These are phyloP conservation scores for Dunckerocampus dactyliophorus DNA, from an alignment of 2,113 vertebrate species.

Conservation along the genomic window DNA sequence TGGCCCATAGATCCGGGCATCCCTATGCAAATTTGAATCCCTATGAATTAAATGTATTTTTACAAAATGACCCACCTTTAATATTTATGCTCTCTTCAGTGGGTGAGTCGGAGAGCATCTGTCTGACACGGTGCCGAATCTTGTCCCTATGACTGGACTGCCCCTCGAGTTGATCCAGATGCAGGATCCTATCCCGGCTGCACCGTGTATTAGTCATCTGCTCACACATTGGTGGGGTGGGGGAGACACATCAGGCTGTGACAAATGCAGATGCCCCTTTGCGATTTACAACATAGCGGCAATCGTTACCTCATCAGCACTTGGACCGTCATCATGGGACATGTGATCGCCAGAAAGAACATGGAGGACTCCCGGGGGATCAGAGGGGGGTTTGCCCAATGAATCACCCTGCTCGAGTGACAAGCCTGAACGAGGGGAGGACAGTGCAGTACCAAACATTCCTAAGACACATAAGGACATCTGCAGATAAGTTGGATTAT, in stretches of 20 bases:
- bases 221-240: background rate
- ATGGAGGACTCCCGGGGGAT: constrained; percentile 60
- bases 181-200: constrained; percentile 74
- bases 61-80: constrained; percentile 43
- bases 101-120: constrained; percentile 61
- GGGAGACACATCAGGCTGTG: background rate
- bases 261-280: background rate
- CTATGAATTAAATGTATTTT: background rate
- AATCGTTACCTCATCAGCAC: constrained; percentile 54
- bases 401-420: constrained; percentile 63
- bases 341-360: constrained; percentile 51
- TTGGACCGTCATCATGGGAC: constrained; percentile 44
- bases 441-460: constrained; percentile 73
- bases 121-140: constrained; percentile 66
- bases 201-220: constrained; percentile 77
- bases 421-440: constrained; percentile 41
- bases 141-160: constrained; percentile 55
- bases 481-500: background rate
- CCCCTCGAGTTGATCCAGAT: constrained; percentile 67
- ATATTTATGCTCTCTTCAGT: constrained; percentile 36
- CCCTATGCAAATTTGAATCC: background rate
- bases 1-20: no score
- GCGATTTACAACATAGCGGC: background rate
- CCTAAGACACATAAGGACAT: constrained; percentile 60
- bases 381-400: constrained; percentile 39